Evolutionary conservation across 2,888 invertebrate species (phyloP).

Genomic region (Drosophila subquinaria): DNA sequence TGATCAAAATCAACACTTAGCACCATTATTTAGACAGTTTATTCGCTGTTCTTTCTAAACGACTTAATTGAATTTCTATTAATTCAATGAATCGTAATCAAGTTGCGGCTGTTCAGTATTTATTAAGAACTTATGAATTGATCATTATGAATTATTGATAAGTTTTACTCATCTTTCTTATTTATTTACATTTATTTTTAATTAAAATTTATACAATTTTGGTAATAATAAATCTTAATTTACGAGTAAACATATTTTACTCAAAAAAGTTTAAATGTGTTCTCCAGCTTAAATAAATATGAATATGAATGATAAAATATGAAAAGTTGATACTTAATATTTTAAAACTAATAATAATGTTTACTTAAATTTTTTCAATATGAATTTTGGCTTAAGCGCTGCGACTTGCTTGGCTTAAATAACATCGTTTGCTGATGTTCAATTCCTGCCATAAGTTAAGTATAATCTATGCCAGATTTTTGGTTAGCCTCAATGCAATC

Average conservation of each 20-base stretch:
- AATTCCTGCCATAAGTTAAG: conserved; percentile 23
- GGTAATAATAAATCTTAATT: too few species aligned
- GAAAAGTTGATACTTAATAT: not conserved
- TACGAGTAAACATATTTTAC: too few species aligned
- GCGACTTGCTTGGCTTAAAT: not conserved
- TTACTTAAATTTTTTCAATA: not conserved
- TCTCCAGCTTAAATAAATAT: too few species aligned
- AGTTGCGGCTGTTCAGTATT: not conserved
- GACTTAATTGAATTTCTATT: conserved; percentile 6
- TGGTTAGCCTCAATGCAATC: conserved; percentile 45
- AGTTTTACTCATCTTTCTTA: too few species aligned
- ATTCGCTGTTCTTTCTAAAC: not conserved
- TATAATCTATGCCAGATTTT: conserved; percentile 29
- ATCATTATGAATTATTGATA: too few species aligned
- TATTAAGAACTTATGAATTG: not conserved
- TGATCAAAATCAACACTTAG: conserved; percentile 31
- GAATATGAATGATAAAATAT: too few species aligned
- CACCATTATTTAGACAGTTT: not conserved
- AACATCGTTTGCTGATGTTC: not conserved
- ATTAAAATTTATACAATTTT: too few species aligned
- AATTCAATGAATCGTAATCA: not conserved
- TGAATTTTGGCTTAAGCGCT: not conserved
- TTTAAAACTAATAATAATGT: not conserved
- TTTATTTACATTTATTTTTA: too few species aligned
- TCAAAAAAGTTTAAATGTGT: too few species aligned